These are phyloP conservation scores for Drosophila ohnishii DNA, from an alignment of 1,140 invertebrate species.

Conservation along the genomic window DNA sequence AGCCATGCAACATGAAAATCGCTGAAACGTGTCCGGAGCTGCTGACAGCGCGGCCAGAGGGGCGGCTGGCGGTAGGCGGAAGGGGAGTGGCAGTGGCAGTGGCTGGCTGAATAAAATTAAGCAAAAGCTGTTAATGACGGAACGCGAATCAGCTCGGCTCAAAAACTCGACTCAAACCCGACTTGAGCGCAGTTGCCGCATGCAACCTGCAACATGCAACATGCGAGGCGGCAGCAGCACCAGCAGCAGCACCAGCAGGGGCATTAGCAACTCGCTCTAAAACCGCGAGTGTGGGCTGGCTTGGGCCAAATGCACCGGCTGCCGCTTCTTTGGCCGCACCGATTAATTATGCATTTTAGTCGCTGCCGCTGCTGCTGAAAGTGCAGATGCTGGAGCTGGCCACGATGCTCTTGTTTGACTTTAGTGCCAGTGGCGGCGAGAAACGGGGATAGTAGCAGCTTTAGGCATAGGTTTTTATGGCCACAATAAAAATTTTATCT, in stretches of 20 bases:
- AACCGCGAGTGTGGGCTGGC: slow-evolving; percentile 33
- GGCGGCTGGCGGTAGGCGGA: slow-evolving; percentile 1
- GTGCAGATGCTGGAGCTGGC: slow-evolving; percentile 20
- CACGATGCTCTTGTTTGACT: slow-evolving; percentile 18
- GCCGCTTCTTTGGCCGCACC: slow-evolving; percentile 23
- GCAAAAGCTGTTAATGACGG: slow-evolving; percentile 75
- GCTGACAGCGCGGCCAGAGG: slow-evolving; percentile 54
- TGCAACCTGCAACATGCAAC: slow-evolving; percentile 55
- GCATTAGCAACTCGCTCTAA: slow-evolving; percentile 30
- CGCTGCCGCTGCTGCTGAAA: slow-evolving; percentile 39
- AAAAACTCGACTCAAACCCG: slow-evolving; percentile 52
- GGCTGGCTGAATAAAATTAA: slow-evolving; percentile 68
- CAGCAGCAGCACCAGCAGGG: not conserved
- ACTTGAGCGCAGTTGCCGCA: slow-evolving; percentile 40
- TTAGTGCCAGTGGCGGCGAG: slow-evolving; percentile 17
- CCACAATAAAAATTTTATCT: not conserved
- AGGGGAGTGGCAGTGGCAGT: slow-evolving; percentile 1
- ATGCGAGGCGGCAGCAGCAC: slow-evolving; percentile 27
- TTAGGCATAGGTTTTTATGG: not conserved
- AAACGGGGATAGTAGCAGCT: not conserved
- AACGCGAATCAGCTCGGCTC: slow-evolving; percentile 46
- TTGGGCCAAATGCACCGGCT: slow-evolving; percentile 15
- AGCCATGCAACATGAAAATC: slow-evolving; percentile 74
- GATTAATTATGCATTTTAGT: slow-evolving; percentile 80
- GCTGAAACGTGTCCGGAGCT: slow-evolving; percentile 69